Evolutionary conservation across 1,140 invertebrate genomes (phyloP).

Genomic region (Drosophila tsacasi): DNA sequence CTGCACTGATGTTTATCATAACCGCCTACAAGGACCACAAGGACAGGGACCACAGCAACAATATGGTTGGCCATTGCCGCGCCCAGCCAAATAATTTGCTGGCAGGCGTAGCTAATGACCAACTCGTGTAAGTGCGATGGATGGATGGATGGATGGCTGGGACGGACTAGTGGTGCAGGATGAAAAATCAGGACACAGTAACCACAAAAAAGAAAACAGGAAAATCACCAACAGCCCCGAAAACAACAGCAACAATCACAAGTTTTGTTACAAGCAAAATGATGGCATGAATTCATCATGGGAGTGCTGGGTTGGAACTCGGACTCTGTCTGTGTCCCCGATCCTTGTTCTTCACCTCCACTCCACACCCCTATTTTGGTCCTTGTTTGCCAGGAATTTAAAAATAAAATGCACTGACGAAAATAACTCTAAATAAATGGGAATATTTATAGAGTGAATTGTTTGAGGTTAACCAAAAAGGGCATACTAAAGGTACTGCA

Average conservation of each 20-base stretch:
- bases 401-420: slow-evolving; percentile 58
- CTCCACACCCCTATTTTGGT: background rate
- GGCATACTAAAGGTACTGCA: too few species aligned
- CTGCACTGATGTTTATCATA: slow-evolving; percentile 76
- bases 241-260: slow-evolving; percentile 69
- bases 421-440: background rate
- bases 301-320: slow-evolving; percentile 35
- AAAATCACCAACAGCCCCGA: slow-evolving; percentile 12
- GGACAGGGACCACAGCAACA: slow-evolving; percentile 55
- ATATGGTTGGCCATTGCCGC: slow-evolving; percentile 63
- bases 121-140: slow-evolving; percentile 76
- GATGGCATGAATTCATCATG: slow-evolving; percentile 81
- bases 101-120: slow-evolving; percentile 79
- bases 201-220: slow-evolving; percentile 32
- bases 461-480: background rate
- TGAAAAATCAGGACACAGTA: slow-evolving; percentile 70
- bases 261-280: slow-evolving; percentile 78
- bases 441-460: background rate
- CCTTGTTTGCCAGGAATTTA: slow-evolving; percentile 58
- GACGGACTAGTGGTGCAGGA: slow-evolving; percentile 20
- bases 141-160: slow-evolving; percentile 52
- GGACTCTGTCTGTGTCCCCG: slow-evolving; percentile 16
- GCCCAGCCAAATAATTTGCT: slow-evolving; percentile 76
- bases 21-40: slow-evolving; percentile 67
- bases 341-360: slow-evolving; percentile 10